phyloP scores from a whole-genome alignment of 2,888 invertebrate species.

The Oxycera nigricornis region DNA sequence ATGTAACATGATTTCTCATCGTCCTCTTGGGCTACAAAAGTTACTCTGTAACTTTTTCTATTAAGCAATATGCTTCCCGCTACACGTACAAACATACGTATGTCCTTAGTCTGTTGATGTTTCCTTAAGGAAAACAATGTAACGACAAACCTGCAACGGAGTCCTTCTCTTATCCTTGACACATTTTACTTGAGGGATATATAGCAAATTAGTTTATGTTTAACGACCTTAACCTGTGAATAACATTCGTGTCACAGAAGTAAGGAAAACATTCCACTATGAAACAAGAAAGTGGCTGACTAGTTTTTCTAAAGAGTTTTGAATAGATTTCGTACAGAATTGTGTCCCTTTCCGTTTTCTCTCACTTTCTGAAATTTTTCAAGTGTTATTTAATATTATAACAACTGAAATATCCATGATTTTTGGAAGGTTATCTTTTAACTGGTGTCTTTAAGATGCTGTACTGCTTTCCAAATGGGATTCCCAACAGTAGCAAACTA shows the following conservation, averaged over 20 bases:
- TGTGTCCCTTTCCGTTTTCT: too few species aligned
- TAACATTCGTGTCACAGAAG: background rate
- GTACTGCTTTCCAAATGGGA: too few species aligned
- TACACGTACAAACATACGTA: background rate
- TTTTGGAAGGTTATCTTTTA: too few species aligned
- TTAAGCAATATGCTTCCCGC: background rate
- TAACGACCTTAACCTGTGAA: slow-evolving; percentile 14
- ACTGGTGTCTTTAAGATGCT: too few species aligned
- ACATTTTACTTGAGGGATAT: background rate
- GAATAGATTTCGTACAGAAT: too few species aligned
- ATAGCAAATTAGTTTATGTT: slow-evolving; percentile 6
- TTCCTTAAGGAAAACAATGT: slow-evolving; percentile 8
- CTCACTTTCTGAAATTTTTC: too few species aligned
- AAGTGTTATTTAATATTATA: too few species aligned
- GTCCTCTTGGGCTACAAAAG: background rate
- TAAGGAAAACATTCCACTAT: background rate
- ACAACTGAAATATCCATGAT: too few species aligned
- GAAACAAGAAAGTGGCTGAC: too few species aligned
- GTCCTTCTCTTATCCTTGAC: background rate
- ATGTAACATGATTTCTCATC: background rate
- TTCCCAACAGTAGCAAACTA: too few species aligned
- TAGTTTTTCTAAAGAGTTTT: too few species aligned
- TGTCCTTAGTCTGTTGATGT: background rate
- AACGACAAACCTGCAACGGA: background rate
- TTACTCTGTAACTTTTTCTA: background rate